Base-by-base conservation (phyloP, 2,888 invertebrate genomes). In the Epinotia ramella region DNA sequence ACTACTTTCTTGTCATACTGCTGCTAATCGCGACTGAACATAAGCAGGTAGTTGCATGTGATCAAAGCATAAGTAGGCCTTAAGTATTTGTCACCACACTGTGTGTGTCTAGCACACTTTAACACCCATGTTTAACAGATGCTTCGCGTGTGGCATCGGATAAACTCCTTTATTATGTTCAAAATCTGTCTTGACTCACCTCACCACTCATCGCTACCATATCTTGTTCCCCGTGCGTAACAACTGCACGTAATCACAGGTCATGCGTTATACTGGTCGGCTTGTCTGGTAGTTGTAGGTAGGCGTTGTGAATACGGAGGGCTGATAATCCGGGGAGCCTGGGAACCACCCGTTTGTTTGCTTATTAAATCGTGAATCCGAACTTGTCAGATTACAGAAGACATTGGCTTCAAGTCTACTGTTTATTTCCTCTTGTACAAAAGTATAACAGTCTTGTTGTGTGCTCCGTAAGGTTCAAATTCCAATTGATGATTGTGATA, bases 101-200 rank as follows among this genome's bases (percentile, higher is more conserved):
- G n/a, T n/a, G n/a, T n/a, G n/a, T n/a, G n/a, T n/a, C 62, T 33
- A n/a, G 3, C 33, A 62, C 28, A 33, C 62, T n/a, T 20, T 62
- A 62, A 20, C n/a, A n/a, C 63, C 40, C 18, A 53, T 62, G 18
- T 67, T 53, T 53, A 28, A 66, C 11, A 28, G 28, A 59, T 24
- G 12, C 69, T 3, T 46, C 46, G 69, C 28, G 69, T 69, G 69
- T 46, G 69, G 69, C n/a, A 69, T 69, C 59, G 46, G 69, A 60
- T 69, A 46, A 69, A 28, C 16, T n/a, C 16, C 53, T 53, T 53
- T 6, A 53, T 7, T n/a, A 7, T 7, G n/a, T n/a, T n/a, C n/a
- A 53, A 4, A 53, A 53, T n/a, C n/a, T 13, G 53, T 53, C 53
- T 53, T n/a, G 16, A 7, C 53, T 53, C n/a, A 16, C 16, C 5